Evolutionary conservation across 2,113 vertebrate genomes (phyloP), one percentile per base, ranked within the genome.

Genomic region (Chrysemys picta): DNA sequence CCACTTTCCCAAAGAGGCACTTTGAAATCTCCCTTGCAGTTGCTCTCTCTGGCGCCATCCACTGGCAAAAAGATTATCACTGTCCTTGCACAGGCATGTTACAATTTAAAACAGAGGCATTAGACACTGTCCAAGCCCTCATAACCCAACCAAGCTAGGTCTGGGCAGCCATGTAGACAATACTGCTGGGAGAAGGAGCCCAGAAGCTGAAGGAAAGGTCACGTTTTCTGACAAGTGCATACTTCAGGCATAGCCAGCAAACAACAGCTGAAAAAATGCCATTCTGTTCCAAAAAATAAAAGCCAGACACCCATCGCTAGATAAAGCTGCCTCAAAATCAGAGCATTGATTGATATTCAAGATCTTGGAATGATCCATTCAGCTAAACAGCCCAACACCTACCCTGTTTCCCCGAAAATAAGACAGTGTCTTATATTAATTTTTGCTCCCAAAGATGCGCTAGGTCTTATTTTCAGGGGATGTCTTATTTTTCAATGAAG

Each of bases 41-140:
- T 22, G 22, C n/a, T 95, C 95, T 94, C 90, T 2, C 90, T 95
- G 92, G 96, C 91, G 93, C 96, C 96, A 96, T 62, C 90, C 94
- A 94, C 96, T 45, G 93, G 96, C 89, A 91, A 88, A 72, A 72
- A 54, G 0, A 29, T n/a, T 9, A n/a, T 13, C 53, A 59, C 72
- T 75, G 16, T 1, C 4, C 31, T 47, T 45, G 45, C 49, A 31
- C 59, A 52, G 49, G 69, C 22, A 80, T 2, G 75, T 27, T 27
- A 27, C 10, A 6, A 6, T 2, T 45, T 25, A 47, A 24, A 2
- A 87, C 53, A 62, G 31, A 76, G 47, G 13, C 35, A 86, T 3
- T 45, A 81, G 75, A 19, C n/a, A 72, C n/a, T 22, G 65, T 72
- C 9, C 65, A 72, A 35, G n/a, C 31, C 31, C 62, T 35, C 31